Conservation (phyloP, 2,888 invertebrate species). For the Bellardia bayeri region DNA sequence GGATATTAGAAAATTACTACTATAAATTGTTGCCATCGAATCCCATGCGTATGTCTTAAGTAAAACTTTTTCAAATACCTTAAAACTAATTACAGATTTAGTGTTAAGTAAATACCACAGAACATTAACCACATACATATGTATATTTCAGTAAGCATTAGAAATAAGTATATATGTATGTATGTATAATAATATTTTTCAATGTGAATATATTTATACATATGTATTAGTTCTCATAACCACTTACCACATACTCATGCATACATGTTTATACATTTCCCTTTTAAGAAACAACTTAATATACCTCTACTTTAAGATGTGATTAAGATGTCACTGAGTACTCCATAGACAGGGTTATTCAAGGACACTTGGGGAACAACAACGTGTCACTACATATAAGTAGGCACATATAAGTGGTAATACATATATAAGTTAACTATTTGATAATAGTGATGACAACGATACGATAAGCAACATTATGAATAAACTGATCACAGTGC, state of each 20-base stretch:
- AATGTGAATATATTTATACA: no score
- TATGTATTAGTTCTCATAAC: neutral
- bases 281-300: conserved; percentile 9
- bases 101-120: neutral
- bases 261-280: neutral
- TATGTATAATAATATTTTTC: no score
- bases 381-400: neutral
- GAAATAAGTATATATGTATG: no score
- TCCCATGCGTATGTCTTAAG: neutral
- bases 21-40: no score
- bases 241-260: neutral
- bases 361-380: neutral
- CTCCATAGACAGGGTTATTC: neutral
- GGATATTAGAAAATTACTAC: no score
- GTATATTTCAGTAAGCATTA: neutral
- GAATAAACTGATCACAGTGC: neutral
- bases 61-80: no score
- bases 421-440: neutral
- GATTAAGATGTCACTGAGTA: neutral
- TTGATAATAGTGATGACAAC: neutral
- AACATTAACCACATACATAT: neutral
- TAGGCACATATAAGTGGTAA: neutral
- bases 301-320: neutral
- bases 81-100: neutral
- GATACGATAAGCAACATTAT: neutral